These are phyloP conservation scores for Drosophila ustulata DNA, from an alignment of 2,888 invertebrate species.

Conservation along the genomic window DNA sequence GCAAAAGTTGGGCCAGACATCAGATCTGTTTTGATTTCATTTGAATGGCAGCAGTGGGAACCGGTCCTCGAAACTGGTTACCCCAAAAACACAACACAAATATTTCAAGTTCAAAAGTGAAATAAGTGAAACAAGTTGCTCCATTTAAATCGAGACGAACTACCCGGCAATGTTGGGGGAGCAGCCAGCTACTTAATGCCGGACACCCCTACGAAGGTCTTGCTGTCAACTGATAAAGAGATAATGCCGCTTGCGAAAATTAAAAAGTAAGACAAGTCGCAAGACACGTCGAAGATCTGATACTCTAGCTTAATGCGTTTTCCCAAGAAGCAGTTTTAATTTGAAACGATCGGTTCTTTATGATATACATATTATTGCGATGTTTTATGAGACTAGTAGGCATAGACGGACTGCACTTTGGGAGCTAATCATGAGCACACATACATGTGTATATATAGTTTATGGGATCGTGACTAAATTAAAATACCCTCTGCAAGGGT, in stretches of 20 bases:
- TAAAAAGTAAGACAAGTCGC: neutral
- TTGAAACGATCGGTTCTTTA: too few species aligned
- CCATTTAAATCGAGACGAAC: conserved; percentile 18
- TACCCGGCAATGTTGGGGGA: conserved; percentile 16
- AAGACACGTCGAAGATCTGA: neutral
- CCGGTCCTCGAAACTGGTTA: conserved; percentile 58
- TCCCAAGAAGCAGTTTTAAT: neutral
- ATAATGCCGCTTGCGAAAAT: conserved; percentile 54
- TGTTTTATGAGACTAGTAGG: too few species aligned
- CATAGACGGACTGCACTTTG: too few species aligned
- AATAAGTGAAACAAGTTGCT: conserved; percentile 48
- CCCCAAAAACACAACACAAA: conserved; percentile 3
- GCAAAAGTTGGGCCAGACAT: conserved; percentile 7
- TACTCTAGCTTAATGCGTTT: neutral
- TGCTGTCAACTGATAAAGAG: conserved; percentile 74
- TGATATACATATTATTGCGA: too few species aligned
- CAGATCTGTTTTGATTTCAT: conserved; percentile 35
- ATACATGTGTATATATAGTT: neutral
- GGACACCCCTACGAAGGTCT: conserved; percentile 59
- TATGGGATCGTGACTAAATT: conserved; percentile 1
- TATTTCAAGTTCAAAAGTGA: conserved; percentile 68
- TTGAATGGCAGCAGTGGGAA: conserved; percentile 11
- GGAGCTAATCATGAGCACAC: too few species aligned
- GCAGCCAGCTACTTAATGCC: conserved; percentile 51
- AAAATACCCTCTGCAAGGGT: neutral